phyloP scores from a whole-genome alignment of 2,797 vertebrate genomes.

The Enteromius paludinosus region DNA sequence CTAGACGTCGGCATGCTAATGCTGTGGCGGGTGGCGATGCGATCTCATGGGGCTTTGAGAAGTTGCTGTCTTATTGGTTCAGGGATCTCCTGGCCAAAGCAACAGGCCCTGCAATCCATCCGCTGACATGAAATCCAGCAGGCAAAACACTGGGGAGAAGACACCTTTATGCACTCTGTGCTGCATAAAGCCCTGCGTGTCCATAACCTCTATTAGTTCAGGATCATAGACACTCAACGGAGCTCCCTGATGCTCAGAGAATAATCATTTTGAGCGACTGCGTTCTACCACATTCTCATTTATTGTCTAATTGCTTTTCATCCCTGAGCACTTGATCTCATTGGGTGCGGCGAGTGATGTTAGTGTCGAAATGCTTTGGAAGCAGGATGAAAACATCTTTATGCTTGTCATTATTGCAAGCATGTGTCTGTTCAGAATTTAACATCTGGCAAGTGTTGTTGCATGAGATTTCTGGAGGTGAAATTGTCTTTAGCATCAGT shows the following conservation, averaged over 20 bases:
- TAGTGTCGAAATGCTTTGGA: constrained; percentile 18
- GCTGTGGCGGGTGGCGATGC: background rate
- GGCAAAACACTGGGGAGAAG: constrained; percentile 21
- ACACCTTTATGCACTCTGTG: constrained; percentile 28
- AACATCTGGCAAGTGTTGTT: constrained; percentile 20
- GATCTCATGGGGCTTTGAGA: constrained; percentile 17
- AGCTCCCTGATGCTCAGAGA: constrained; percentile 41
- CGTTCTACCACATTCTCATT: constrained; percentile 38
- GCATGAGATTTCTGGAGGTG: constrained; percentile 38
- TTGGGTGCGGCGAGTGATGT: constrained; percentile 27
- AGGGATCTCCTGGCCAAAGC: constrained; percentile 19
- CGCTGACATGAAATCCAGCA: constrained; percentile 20
- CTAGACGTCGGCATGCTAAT: constrained; percentile 46
- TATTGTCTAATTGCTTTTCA: constrained; percentile 49
- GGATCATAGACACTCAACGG: constrained; percentile 45
- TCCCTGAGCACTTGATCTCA: constrained; percentile 43
- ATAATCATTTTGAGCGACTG: constrained; percentile 44
- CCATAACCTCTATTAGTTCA: constrained; percentile 52
- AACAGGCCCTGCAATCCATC: constrained; percentile 23
- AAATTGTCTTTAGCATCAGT: background rate
- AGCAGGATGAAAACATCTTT: constrained; percentile 27
- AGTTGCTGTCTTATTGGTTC: constrained; percentile 45
- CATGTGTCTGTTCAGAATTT: constrained; percentile 4
- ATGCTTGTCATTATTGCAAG: constrained; percentile 22
- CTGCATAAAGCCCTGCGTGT: constrained; percentile 14